phyloP scores from a whole-genome alignment of 2,888 invertebrate genomes.

The Aleiodes alternator region DNA sequence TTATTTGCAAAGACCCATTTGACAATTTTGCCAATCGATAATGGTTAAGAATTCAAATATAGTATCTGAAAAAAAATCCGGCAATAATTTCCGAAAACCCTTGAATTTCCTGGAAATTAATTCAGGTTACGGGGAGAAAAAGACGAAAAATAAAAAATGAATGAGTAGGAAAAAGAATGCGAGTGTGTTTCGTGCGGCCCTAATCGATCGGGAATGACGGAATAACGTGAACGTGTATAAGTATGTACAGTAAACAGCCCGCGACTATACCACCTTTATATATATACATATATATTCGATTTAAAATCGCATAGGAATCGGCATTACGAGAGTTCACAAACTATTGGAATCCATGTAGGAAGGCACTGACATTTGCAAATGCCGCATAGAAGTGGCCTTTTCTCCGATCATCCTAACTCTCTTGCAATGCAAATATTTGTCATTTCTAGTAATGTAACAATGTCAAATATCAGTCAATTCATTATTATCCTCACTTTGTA shows the following conservation, averaged over 20 bases:
- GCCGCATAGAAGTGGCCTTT: conserved; percentile 63
- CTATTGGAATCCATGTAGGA: conserved; percentile 62
- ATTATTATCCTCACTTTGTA: not conserved
- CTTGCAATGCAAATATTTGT: too few species aligned
- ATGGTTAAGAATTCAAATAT: too few species aligned
- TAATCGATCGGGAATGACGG: conserved; percentile 28
- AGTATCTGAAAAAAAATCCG: too few species aligned
- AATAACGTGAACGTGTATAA: not conserved
- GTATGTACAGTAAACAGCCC: not conserved
- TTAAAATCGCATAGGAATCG: conserved; percentile 1
- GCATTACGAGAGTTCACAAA: conserved; percentile 9
- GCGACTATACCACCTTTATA: conserved; percentile 1
- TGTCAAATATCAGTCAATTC: too few species aligned
- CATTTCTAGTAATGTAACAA: too few species aligned
- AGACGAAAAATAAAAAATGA: not conserved
- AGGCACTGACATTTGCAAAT: conserved; percentile 73
- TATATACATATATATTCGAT: not conserved
- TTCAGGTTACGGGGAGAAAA: not conserved
- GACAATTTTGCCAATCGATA: too few species aligned
- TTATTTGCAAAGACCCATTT: too few species aligned
- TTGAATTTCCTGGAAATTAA: not conserved
- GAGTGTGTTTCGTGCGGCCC: not conserved
- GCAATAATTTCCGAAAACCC: too few species aligned
- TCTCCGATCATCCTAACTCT: conserved; percentile 57
- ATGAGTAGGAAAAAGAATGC: not conserved